These are phyloP conservation scores for Leptinotarsa undecemlineata DNA, from an alignment of 1,140 invertebrate genomes.

Conservation along the genomic window DNA sequence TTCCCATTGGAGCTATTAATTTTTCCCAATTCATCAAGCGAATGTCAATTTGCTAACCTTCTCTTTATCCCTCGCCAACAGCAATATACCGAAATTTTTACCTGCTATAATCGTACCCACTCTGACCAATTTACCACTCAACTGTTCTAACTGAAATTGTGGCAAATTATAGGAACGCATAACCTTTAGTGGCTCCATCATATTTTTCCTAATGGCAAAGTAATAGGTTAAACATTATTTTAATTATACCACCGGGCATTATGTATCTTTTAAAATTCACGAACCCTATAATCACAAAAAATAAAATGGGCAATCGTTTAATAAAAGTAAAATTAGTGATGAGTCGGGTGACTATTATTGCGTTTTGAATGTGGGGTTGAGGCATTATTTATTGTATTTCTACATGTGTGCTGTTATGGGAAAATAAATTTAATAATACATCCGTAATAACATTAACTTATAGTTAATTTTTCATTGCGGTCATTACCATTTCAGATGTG, in stretches of 20 bases:
- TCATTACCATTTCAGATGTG: too few relatives aligned
- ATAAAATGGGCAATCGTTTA: conserved; percentile 3
- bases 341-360: background rate
- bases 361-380: background rate
- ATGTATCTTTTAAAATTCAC: conserved; percentile 2
- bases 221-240: conserved; percentile 22
- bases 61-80: background rate
- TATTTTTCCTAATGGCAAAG: conserved; percentile 15
- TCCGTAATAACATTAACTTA: background rate
- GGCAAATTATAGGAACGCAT: conserved; percentile 24
- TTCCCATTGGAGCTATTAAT: background rate
- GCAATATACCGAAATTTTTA: background rate
- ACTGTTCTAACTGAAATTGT: conserved; percentile 21
- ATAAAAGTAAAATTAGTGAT: conserved; percentile 1
- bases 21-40: background rate
- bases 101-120: background rate
- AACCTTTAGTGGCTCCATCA: background rate
- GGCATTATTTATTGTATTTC: background rate
- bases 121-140: background rate
- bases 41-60: background rate
- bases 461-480: background rate
- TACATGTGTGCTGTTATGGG: background rate
- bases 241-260: conserved; percentile 16
- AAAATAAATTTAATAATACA: background rate
- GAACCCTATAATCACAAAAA: background rate